Evolutionary conservation across 2,113 vertebrate genomes (phyloP), one percentile per base, ranked within the genome.

Genomic region (Ceuthmochares aereus): DNA sequence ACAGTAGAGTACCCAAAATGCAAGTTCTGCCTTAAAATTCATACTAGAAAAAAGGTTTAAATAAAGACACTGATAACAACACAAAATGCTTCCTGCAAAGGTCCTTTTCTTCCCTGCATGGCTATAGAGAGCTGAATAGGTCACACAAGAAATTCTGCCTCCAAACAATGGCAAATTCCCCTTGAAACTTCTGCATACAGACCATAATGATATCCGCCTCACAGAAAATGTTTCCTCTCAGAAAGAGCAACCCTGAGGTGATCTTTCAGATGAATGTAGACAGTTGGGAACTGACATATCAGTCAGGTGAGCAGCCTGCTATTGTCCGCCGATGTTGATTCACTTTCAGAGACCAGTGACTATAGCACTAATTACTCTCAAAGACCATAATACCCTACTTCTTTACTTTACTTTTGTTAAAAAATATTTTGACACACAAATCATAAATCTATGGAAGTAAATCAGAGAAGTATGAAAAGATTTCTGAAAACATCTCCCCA

Each of bases 251-350:
- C 19, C 52, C 18, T 47, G 40, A 93, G 64, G 58, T 94, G 91
- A 45, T 80, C 74, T 97, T 95, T 95, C 62, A 89, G 73, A 84
- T 72, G 55, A 73, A 18, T 45, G 25, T 56, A 84, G 87, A 36
- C 56, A 87, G 58, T 58, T 68, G 72, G 74, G 23, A 79, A 93
- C 14, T n/a, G 29, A 88, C 5, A 3, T 23, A 62, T 62, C 37
- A 75, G 37, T 84, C 43, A 90, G 54, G 36, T 78, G 25, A 88
- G 43, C 10, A 63, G 37, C 26, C 62, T 68, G 34, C 37, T 74
- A 3, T 19, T 22, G 15, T 78, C 55, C 84, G n/a, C 34, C 59
- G 52, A 26, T 77, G 18, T 58, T 67, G 37, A 36, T 80, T 76
- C 69, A 54, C 14, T 67, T 84, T 66, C 70, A 37, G 72, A 59